phyloP scores from a whole-genome alignment of 2,888 invertebrate species.

The Isoperla grammatica region DNA sequence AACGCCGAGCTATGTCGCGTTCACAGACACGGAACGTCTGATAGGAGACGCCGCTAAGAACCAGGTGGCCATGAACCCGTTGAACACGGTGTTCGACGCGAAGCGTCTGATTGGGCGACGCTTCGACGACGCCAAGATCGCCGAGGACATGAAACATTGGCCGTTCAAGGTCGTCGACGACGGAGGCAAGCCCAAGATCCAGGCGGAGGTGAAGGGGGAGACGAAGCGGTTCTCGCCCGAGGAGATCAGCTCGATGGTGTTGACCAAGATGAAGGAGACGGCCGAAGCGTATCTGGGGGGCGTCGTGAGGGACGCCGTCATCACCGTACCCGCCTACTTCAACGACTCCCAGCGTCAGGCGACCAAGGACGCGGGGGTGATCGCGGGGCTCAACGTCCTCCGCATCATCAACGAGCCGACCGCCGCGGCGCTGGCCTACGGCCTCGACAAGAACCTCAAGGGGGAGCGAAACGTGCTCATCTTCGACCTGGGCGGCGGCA shows the following conservation, averaged over 20 bases:
- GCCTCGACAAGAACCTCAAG: constrained; percentile 52
- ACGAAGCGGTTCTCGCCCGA: constrained; percentile 60
- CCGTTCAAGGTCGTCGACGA: constrained; percentile 68
- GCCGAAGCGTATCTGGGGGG: constrained; percentile 64
- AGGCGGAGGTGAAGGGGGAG: constrained; percentile 36
- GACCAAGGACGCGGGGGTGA: constrained; percentile 58
- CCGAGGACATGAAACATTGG: constrained; percentile 80
- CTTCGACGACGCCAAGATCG: constrained; percentile 69
- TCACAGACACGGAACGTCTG: constrained; percentile 61
- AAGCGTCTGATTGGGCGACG: no score
- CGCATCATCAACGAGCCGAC: no score
- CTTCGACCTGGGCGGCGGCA: constrained; percentile 54
- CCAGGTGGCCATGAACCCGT: constrained; percentile 65
- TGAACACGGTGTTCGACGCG: constrained; percentile 70
- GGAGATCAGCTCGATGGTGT: constrained; percentile 67
- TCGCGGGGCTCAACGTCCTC: constrained; percentile 68
- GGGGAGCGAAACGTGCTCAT: constrained; percentile 50
- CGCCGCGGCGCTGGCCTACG: constrained; percentile 49
- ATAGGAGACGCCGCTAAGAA: constrained; percentile 69
- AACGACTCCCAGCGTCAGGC: no score
- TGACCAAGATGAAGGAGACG: no score
- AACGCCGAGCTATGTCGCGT: constrained; percentile 73
- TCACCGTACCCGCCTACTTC: constrained; percentile 90
- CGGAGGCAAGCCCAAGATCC: constrained; percentile 64
- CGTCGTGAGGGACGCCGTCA: constrained; percentile 65